These are phyloP conservation scores for Cataglyphis altisquamis DNA, from an alignment of 2,888 invertebrate species.

Conservation along the genomic window DNA sequence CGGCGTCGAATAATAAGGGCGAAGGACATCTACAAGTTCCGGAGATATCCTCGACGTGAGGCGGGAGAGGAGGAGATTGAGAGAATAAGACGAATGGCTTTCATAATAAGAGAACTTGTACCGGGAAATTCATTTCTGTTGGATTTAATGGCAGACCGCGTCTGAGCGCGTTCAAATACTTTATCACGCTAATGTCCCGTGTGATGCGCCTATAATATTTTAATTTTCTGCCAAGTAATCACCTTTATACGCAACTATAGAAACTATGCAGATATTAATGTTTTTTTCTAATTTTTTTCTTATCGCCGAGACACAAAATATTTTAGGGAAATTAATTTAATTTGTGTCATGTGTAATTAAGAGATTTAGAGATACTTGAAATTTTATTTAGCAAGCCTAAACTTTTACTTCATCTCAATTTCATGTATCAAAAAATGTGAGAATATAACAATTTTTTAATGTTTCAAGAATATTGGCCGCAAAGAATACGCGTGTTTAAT, in stretches of 20 bases:
- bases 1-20: slow-evolving; percentile 23
- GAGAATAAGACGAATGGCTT: slow-evolving; percentile 7
- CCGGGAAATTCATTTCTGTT: not conserved
- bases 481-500: too few relatives aligned
- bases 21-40: slow-evolving; percentile 24
- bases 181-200: not conserved
- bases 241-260: not conserved
- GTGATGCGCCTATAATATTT: not conserved
- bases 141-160: slow-evolving; percentile 1
- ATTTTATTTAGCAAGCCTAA: not conserved
- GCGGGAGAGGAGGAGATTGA: slow-evolving; percentile 5
- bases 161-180: not conserved
- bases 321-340: not conserved
- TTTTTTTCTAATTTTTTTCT: not conserved
- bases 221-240: not conserved
- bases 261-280: not conserved
- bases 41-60: not conserved
- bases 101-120: not conserved
- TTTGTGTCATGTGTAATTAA: not conserved
- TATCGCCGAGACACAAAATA: not conserved
- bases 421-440: not conserved
- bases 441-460: not conserved
- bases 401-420: not conserved
- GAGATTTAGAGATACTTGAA: not conserved
- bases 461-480: not conserved